Conservation (phyloP, 2,888 invertebrate genomes). For the Pristionchus japonicus region DNA sequence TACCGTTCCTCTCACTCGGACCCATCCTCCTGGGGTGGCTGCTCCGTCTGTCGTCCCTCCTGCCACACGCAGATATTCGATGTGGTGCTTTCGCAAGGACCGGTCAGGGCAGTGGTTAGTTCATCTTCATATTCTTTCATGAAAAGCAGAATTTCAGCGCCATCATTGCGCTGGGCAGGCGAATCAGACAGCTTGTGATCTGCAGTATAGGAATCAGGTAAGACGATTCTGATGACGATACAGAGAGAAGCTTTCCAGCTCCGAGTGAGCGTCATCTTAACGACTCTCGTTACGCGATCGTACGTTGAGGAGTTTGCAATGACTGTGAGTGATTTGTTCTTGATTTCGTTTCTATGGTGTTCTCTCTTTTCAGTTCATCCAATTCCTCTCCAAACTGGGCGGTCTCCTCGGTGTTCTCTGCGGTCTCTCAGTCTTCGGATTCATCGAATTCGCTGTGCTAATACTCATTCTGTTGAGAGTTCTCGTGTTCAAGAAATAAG, state of each 20-base stretch:
- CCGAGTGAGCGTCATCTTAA: neutral
- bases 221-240: neutral
- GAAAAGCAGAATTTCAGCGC: neutral
- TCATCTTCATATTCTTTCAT: neutral
- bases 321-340: neutral
- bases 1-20: neutral
- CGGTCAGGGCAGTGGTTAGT: neutral
- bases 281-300: neutral
- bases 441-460: neutral
- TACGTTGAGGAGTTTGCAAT: neutral
- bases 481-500: neutral
- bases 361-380: neutral
- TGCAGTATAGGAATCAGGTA: neutral
- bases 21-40: neutral
- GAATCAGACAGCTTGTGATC: neutral
- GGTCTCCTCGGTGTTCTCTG: constrained; percentile 19
- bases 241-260: neutral
- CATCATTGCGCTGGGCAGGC: neutral
- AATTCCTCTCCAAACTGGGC: constrained; percentile 5
- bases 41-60: neutral
- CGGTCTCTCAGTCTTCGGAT: constrained; percentile 9
- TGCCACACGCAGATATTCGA: neutral
- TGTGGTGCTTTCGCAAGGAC: neutral
- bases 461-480: neutral
- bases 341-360: neutral